Base-by-base conservation (phyloP, 2,888 invertebrate genomes). In the Chirona hameri region DNA sequence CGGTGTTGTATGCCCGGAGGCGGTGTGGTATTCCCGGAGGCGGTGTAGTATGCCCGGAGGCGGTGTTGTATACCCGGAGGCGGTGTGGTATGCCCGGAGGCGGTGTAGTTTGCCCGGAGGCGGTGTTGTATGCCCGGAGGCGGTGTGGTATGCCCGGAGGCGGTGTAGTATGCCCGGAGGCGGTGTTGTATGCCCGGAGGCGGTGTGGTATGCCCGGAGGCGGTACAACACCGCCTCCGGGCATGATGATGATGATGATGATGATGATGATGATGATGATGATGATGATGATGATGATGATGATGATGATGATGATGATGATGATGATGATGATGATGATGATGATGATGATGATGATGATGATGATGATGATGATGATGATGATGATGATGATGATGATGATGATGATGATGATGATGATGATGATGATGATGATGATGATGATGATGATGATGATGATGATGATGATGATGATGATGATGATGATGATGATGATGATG, bases 191-290 rank as follows among this genome's bases (percentile, higher is more conserved):
- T n/a, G n/a, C n/a, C n/a, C n/a, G n/a, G n/a, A n/a, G n/a, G n/a
- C n/a, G n/a, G n/a, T n/a, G n/a, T n/a, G n/a, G n/a, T n/a, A n/a
- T n/a, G n/a, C n/a, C n/a, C n/a, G n/a, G n/a, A n/a, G n/a, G n/a
- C n/a, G n/a, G n/a, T n/a, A n/a, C n/a, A n/a, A n/a, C n/a, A n/a
- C n/a, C n/a, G n/a, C n/a, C n/a, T n/a, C n/a, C n/a, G n/a, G n/a
- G n/a, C n/a, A n/a, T n/a, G 65, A 65, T 65, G n/a, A 21, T 65
- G 65, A 65, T n/a, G 65, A 65, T 65, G 65, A n/a, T n/a, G 65
- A 65, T 65, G 65, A 65, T 65, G 65, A 65, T 65, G 65, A 65
- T 65, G 65, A n/a, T 65, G 65, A 65, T 65, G 65, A 65, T 65
- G 65, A 65, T 65, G 65, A 65, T 65, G 65, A 65, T 65, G 65